phyloP scores from a whole-genome alignment of 2,888 invertebrate genomes.

The Mantis religiosa region DNA sequence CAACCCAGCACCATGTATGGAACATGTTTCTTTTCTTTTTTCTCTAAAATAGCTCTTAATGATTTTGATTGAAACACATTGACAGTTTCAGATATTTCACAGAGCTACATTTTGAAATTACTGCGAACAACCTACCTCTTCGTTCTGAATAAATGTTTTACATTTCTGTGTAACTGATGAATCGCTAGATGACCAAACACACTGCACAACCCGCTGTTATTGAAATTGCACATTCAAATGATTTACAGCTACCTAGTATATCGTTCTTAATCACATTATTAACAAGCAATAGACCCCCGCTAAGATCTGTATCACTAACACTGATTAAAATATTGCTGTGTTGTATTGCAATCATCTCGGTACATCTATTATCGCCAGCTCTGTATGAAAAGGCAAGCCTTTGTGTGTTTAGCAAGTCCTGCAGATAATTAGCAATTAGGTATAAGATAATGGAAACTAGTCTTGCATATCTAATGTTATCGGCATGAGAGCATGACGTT shows the following conservation, averaged over 20 bases:
- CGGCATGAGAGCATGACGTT: too few species aligned
- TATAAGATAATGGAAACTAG: background rate
- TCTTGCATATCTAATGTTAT: background rate
- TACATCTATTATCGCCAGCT: background rate
- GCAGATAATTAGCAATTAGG: background rate
- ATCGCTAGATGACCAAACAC: too few species aligned
- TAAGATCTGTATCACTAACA: background rate
- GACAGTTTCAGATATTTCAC: too few species aligned
- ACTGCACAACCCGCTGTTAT: background rate
- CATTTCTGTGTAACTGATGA: too few species aligned
- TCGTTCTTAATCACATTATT: background rate
- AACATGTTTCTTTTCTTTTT: too few species aligned
- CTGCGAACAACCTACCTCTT: too few species aligned
- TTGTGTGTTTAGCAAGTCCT: background rate
- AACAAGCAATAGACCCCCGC: background rate
- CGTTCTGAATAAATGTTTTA: too few species aligned
- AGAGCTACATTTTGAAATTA: too few species aligned
- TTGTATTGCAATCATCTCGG: background rate
- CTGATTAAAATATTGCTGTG: background rate
- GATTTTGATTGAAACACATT: too few species aligned
- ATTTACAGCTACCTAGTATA: background rate
- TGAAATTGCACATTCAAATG: background rate
- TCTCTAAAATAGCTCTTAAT: too few species aligned
- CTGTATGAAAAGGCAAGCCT: background rate
- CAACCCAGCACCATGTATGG: too few species aligned